Evolutionary conservation across 2,888 invertebrate genomes (phyloP), one percentile per base, ranked within the genome.

Genomic region (Rhodophaea formosa): DNA sequence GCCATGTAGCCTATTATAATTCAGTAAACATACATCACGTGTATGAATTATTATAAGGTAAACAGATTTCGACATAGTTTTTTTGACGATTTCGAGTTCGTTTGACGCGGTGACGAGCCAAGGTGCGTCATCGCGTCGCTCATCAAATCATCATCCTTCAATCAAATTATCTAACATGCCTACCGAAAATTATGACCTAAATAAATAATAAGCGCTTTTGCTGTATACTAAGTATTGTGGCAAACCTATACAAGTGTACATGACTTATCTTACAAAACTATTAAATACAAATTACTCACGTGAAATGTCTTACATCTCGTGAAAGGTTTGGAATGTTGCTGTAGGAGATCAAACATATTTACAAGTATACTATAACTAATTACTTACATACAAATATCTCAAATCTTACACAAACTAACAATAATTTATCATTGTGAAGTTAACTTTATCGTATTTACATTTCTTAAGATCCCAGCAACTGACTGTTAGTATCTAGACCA

Each of bases 301-400:
- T 60, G 59, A 72, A 78, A 79, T 81, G 86, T 86, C 75, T 74
- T 1, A 86, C 86, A 86, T 73, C 72, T 66, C 65, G 61, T 58
- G 58, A 59, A 61, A 62, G 65, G 72, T 90, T 90, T 89, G 90
- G 90, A 90, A 90, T 90, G 89, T 75, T 76, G 90, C 90, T 88
- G 85, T 70, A 86, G 83, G 82, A 83, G 78, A 81, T 80, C 75
- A 65, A 61, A 61, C 57, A 64, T 77, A 83, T 82, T 64, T 82
- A 81, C 78, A 76, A 53, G 60, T 63, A n/a, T n/a, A n/a, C n/a
- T n/a, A 42, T 16, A 30, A 7, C 30, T 14, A 30, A 49, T 16
- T 55, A 54, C 42, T 55, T 45, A 58, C 17, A 35, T 53, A 39
- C 14, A 23, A 5, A 23, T 23, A 23, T 23, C 3, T 23, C 23